Percentiles rank a stretch among this genome's conserved stretches.
phyloP scores from a whole-genome alignment of 1,140 invertebrate genomes.

The Lepidurus arcticus region DNA sequence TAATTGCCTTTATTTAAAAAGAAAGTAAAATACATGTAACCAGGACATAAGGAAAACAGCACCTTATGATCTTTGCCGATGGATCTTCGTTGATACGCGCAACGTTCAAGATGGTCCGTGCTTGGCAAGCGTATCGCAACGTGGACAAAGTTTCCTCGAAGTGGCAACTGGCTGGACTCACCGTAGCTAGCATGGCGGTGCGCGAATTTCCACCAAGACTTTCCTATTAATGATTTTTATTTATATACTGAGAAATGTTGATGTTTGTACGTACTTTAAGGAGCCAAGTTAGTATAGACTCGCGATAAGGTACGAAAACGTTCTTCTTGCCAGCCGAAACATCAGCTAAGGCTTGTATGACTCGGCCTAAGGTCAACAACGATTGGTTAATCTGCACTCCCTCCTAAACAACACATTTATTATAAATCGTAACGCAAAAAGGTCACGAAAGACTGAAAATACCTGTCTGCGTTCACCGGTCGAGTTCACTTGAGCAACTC shows the following conservation, averaged over 20 bases:
- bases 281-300: conserved; percentile 43
- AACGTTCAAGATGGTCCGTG: conserved; percentile 78
- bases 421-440: background rate
- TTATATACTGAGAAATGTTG: background rate
- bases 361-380: conserved; percentile 73
- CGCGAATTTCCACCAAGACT: conserved; percentile 60
- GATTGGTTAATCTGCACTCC: conserved; percentile 73
- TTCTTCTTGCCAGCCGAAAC: conserved; percentile 48
- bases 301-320: conserved; percentile 53
- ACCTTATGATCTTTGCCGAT: conserved; percentile 56
- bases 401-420: conserved; percentile 51
- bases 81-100: conserved; percentile 73
- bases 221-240: conserved; percentile 44
- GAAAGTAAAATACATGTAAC: background rate
- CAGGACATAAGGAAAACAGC: conserved; percentile 7
- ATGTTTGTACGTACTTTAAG: conserved; percentile 36
- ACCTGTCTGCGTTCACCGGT: conserved; percentile 55
- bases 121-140: conserved; percentile 76
- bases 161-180: conserved; percentile 69
- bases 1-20: conserved; percentile 5
- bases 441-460: background rate
- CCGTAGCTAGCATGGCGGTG: conserved; percentile 63
- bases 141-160: conserved; percentile 77
- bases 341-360: conserved; percentile 62
- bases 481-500: conserved; percentile 59